phyloP scores from a whole-genome alignment of 2,888 invertebrate species.

The Torymus auratus region DNA sequence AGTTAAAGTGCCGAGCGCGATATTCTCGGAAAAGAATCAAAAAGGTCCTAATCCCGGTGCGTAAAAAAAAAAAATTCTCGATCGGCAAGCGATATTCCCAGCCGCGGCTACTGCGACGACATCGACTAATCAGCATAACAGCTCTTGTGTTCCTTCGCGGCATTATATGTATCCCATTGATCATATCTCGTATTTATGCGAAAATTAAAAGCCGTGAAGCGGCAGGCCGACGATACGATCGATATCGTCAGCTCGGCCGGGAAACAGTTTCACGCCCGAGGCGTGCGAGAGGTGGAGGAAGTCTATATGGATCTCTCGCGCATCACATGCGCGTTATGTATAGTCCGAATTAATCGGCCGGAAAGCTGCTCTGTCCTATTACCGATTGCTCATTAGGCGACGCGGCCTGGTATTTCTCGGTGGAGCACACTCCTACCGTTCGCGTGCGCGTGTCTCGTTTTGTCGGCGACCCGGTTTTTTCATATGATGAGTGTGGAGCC shows the following conservation, averaged over 20 bases:
- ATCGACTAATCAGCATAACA: too few species aligned
- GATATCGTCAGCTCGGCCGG: conserved; percentile 28
- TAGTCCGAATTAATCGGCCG: conserved; percentile 48
- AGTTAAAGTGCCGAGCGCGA: too few species aligned
- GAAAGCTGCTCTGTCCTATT: conserved; percentile 14
- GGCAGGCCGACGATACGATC: conserved; percentile 25
- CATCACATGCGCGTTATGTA: neutral
- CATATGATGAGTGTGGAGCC: too few species aligned
- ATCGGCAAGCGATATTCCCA: too few species aligned
- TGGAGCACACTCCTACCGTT: neutral
- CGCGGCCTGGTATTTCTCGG: conserved; percentile 10
- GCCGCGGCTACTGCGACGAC: too few species aligned
- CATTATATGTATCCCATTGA: neutral
- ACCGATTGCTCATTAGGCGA: conserved; percentile 34
- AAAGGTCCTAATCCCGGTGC: too few species aligned
- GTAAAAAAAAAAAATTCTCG: too few species aligned
- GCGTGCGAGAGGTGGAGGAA: conserved; percentile 1
- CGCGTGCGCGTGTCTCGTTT: too few species aligned
- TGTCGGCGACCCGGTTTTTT: too few species aligned
- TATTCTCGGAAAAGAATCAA: too few species aligned
- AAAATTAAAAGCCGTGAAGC: conserved; percentile 41
- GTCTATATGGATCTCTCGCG: neutral
- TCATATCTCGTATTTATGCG: conserved; percentile 44
- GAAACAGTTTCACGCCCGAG: conserved; percentile 39
- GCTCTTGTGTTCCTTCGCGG: too few species aligned